Evolutionary conservation across 2,888 invertebrate genomes (phyloP), one percentile per base, ranked within the genome.

Genomic region (Calameuta idolon): DNA sequence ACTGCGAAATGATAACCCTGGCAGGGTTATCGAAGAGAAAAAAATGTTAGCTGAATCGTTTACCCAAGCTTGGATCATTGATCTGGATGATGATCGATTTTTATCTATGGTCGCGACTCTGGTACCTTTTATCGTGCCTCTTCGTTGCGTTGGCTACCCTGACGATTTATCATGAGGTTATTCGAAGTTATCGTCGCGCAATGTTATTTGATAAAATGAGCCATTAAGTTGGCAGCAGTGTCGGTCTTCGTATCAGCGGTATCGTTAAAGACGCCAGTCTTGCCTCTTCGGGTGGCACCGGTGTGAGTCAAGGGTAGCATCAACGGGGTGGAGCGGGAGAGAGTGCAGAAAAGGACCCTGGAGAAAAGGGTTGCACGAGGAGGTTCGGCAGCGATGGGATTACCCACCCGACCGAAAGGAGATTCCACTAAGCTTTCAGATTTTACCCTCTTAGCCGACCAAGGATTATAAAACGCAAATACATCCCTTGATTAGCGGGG

Each of bases 401-500:
- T 86, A 87, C 85, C 86, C 86, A 87, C 81, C 87, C 87, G 81
- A 89, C 88, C 87, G 87, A 87, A 85, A 88, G 88, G 87, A 88
- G 86, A 90, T 89, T 90, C 87, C 86, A 89, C 89, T 90, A 90
- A 90, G 90, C 90, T 89, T 90, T 89, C 89, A 89, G 90, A 90
- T 90, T 90, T 89, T 86, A 89, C 90, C 90, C 89, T 90, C 90
- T 88, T 87, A 88, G 88, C 84, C 87, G 87, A 88, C 90, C 89
- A 84, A 87, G 90, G 89, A 90, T 91, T 91, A 90, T 91, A 90
- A 91, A 91, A 91, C 89, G 90, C 90, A 91, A 91, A 91, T 91
- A 90, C 90, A 89, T 89, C 87, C 88, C 89, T 90, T 91, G 91
- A 91, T 91, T 91, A 90, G 90, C 82, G 87, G 86, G 87, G 87